A percentile compares a stretch with the other conserved stretches of the same genome.
Conservation (phyloP, 2,888 invertebrate species). For the Dichetophora obliterata region DNA sequence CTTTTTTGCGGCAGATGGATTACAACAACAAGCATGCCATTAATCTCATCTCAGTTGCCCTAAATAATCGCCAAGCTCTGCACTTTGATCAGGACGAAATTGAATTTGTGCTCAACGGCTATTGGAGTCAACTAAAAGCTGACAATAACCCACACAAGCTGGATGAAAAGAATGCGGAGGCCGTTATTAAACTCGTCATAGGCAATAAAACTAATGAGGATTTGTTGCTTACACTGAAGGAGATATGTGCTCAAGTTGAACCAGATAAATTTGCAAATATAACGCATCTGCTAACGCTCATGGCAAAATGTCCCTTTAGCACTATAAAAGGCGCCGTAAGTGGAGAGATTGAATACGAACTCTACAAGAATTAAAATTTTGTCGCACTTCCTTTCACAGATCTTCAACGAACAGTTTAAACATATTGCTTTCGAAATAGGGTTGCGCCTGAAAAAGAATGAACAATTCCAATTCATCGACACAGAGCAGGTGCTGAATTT, state of each 20-base stretch:
- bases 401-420: constrained; percentile 67
- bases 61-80: constrained; percentile 58
- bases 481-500: constrained; percentile 53
- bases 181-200: constrained; percentile 61
- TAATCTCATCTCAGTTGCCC: constrained; percentile 59
- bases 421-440: constrained; percentile 58
- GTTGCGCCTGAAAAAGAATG: constrained; percentile 53
- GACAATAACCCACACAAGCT: constrained; percentile 52
- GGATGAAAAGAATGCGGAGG: constrained; percentile 54
- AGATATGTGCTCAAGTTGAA: constrained; percentile 51
- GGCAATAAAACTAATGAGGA: constrained; percentile 65
- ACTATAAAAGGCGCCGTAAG: constrained; percentile 65
- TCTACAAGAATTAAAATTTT: not conserved
- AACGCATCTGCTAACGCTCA: constrained; percentile 56
- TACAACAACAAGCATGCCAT: constrained; percentile 62
- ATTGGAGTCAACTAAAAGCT: constrained; percentile 63
- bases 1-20: constrained; percentile 56
- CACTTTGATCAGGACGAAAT: constrained; percentile 66
- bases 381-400: constrained; percentile 51
- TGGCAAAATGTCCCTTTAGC: constrained; percentile 64
- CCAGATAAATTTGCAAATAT: constrained; percentile 52
- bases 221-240: constrained; percentile 59
- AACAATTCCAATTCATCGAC: constrained; percentile 47
- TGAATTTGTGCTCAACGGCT: constrained; percentile 63
- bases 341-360: not conserved